Percentiles rank a stretch among this genome's conserved stretches.
phyloP scores from a whole-genome alignment of 2,888 invertebrate species.

The Diaphora mendica region DNA sequence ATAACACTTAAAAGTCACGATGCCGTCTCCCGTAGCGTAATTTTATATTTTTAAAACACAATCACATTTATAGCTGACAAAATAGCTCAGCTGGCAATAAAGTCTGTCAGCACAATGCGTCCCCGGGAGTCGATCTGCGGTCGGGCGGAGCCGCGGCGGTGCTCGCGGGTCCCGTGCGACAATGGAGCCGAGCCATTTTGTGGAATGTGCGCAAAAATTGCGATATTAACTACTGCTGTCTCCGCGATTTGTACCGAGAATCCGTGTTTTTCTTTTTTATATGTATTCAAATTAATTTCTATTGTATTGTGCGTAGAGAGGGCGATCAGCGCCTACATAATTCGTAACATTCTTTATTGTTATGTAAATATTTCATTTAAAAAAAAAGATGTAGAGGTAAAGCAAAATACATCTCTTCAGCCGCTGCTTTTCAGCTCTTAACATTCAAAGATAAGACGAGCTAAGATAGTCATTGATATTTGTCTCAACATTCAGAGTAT shows the following conservation, averaged over 20 bases:
- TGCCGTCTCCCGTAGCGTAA: not conserved
- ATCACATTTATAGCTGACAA: slow-evolving; percentile 1
- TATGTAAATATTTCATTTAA: not conserved
- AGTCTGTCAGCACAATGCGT: slow-evolving; percentile 18
- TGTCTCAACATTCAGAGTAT: not conserved
- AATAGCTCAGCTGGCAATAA: slow-evolving; percentile 17
- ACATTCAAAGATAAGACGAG: too few species aligned
- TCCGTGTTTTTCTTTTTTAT: too few species aligned
- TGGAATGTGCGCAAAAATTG: slow-evolving; percentile 27
- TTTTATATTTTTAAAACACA: not conserved
- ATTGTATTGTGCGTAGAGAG: not conserved
- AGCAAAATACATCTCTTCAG: too few species aligned
- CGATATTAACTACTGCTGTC: slow-evolving; percentile 31
- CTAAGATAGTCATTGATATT: not conserved
- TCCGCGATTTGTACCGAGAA: not conserved
- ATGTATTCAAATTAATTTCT: not conserved
- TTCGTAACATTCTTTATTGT: not conserved
- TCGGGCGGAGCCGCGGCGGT: not conserved
- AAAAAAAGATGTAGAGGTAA: too few species aligned
- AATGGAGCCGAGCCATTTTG: slow-evolving; percentile 39
- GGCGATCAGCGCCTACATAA: not conserved
- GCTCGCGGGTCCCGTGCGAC: slow-evolving; percentile 26
- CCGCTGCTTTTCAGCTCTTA: not conserved
- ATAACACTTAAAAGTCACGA: slow-evolving; percentile 6
- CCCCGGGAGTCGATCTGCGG: not conserved